These are phyloP conservation scores for Acanthosepion pharaonis DNA, from an alignment of 2,888 invertebrate genomes.

Conservation along the genomic window DNA sequence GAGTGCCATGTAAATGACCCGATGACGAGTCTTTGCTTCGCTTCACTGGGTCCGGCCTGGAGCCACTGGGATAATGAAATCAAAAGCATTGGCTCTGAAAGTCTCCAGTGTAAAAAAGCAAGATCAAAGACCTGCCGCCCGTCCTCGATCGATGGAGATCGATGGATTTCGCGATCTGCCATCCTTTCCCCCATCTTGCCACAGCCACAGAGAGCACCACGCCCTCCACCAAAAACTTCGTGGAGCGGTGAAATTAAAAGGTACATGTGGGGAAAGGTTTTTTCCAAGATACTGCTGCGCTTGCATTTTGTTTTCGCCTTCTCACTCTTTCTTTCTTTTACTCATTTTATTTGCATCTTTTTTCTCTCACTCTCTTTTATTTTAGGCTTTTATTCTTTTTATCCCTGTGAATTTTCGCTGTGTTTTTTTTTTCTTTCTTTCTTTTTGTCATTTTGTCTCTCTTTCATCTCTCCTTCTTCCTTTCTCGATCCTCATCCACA, in stretches of 20 bases:
- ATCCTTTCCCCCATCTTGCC: neutral
- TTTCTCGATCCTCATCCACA: no score
- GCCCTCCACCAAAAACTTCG: neutral
- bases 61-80: constrained; percentile 43
- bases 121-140: neutral
- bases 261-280: neutral
- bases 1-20: constrained; percentile 46
- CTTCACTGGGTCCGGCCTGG: constrained; percentile 35
- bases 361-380: neutral
- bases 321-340: neutral
- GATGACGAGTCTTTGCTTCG: constrained; percentile 42
- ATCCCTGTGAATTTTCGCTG: neutral
- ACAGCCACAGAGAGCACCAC: neutral
- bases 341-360: neutral
- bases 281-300: neutral
- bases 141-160: neutral
- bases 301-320: neutral
- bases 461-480: neutral
- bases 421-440: neutral
- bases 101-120: constrained; percentile 37
- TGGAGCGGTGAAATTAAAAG: constrained; percentile 45
- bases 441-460: neutral
- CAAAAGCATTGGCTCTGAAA: constrained; percentile 45
- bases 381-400: neutral
- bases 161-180: constrained; percentile 13